Evolutionary conservation across 1,140 invertebrate genomes (phyloP).

Genomic region (Heliconius hewitsoni): DNA sequence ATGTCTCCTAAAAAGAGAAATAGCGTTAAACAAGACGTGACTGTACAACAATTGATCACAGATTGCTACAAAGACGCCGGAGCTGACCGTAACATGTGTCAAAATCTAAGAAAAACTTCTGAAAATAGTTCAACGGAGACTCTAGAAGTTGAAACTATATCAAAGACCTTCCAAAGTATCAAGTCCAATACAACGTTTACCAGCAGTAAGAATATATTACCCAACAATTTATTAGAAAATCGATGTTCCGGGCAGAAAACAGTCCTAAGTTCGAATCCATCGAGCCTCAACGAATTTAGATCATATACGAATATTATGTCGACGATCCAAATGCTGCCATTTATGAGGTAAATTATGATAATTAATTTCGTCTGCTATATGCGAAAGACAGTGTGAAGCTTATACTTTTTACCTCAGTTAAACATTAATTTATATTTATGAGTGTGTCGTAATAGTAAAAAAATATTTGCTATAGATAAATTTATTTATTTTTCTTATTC

Average conservation of each 20-base stretch:
- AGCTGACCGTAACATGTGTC: neutral
- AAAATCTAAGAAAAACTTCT: neutral
- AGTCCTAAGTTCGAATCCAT: slow-evolving; percentile 33
- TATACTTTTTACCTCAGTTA: neutral
- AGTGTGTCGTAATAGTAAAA: no score
- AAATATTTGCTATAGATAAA: no score
- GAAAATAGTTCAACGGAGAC: slow-evolving; percentile 7
- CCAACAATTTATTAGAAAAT: slow-evolving; percentile 32
- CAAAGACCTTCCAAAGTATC: neutral
- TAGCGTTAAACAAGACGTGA: slow-evolving; percentile 21
- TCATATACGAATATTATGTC: slow-evolving; percentile 54
- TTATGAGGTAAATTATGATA: slow-evolving; percentile 58
- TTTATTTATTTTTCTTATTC: no score
- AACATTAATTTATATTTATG: no score
- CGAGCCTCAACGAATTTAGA: slow-evolving; percentile 44
- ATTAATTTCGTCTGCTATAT: no score
- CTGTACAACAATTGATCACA: slow-evolving; percentile 22
- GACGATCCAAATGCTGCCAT: slow-evolving; percentile 63
- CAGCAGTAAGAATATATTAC: slow-evolving; percentile 12
- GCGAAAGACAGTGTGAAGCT: no score
- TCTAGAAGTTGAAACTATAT: slow-evolving; percentile 3
- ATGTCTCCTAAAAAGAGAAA: slow-evolving; percentile 22
- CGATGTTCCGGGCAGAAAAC: neutral
- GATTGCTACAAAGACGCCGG: slow-evolving; percentile 14
- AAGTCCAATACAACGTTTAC: slow-evolving; percentile 8